Percentiles rank a stretch among this genome's conserved stretches.
These are phyloP conservation scores for Endotricha flammealis DNA, from an alignment of 2,888 invertebrate genomes.

Conservation along the genomic window DNA sequence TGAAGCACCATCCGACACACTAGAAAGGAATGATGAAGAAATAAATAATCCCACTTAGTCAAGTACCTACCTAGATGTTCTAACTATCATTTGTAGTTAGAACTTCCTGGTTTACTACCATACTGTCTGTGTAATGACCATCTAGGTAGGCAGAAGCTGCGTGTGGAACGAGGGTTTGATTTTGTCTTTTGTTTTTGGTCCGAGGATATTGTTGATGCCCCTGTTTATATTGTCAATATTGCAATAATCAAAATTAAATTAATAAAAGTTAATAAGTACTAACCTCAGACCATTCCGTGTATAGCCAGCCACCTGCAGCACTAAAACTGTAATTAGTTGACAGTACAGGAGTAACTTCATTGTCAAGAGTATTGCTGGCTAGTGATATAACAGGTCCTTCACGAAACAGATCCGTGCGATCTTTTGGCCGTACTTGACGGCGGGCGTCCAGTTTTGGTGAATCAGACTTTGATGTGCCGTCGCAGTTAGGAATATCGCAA, in stretches of 20 bases:
- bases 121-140: too few relatives aligned
- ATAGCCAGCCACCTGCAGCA: constrained; percentile 75
- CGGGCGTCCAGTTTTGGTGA: constrained; percentile 54
- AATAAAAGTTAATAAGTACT: constrained; percentile 1
- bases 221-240: not conserved
- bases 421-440: constrained; percentile 59
- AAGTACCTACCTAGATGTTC: too few relatives aligned
- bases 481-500: constrained; percentile 66
- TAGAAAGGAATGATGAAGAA: constrained; percentile 45
- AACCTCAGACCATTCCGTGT: constrained; percentile 80
- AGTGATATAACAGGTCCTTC: constrained; percentile 61
- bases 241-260: too few relatives aligned
- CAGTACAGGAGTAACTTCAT: constrained; percentile 42
- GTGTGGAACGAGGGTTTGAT: too few relatives aligned
- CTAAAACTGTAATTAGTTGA: constrained; percentile 52
- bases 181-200: too few relatives aligned
- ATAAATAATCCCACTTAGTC: too few relatives aligned
- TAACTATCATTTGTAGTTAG: too few relatives aligned
- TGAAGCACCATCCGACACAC: constrained; percentile 86
- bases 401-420: constrained; percentile 57
- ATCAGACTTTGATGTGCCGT: constrained; percentile 46
- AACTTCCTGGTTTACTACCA: too few relatives aligned
- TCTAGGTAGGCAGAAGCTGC: too few relatives aligned
- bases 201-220: too few relatives aligned
- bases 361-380: constrained; percentile 48